Base-by-base conservation (phyloP, 2,113 vertebrate genomes). In the Cebus imitator region DNA sequence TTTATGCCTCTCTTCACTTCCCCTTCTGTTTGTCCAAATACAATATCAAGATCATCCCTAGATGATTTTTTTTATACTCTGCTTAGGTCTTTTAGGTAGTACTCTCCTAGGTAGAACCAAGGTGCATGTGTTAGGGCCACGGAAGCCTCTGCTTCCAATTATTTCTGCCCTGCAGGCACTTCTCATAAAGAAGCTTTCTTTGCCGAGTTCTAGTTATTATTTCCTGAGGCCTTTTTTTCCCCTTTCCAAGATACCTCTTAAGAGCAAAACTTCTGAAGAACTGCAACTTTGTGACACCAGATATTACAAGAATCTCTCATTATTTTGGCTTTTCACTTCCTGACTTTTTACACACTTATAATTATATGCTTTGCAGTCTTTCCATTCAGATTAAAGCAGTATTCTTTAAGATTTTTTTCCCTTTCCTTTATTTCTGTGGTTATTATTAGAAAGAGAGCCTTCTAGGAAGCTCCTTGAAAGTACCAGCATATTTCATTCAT, bases 181-280 rank as follows among this genome's bases (percentile, higher is more conserved):
- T 95, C 80, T 97, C 79, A 64, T 30, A 52, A 85, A 72, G 50
- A 16, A 80, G 89, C 50, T 40, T 91, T 96, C 55, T 3, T 80
- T 97, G 93, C 90, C 97, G 98, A 87, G 0, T 83, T 96, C 57
- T 64, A 85, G 91, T 96, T 98, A 95, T 91, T 89, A 94, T 90
- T 17, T 10, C 14, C 76, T 40, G 48, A 5, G 82, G 90, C 30
- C 45, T 94, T 81, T 93, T 79, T 78, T 83, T 37, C 0, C 10
- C 55, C 68, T 90, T 52, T 61, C 79, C 73, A 66, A 92, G 95
- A 61, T 90, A 20, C 79, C 78, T 88, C 92, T 52, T 32, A 88
- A 97, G 85, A 95, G 58, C 40, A 35, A 87, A 97, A 76, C 40
- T 23, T 55, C n/a, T 95, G 91, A 96, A 96, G 87, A 48, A 40